Evolutionary conservation across 2,113 vertebrate species (phyloP), one percentile per base, ranked within the genome.

Genomic region (Thunnus maccoyii): DNA sequence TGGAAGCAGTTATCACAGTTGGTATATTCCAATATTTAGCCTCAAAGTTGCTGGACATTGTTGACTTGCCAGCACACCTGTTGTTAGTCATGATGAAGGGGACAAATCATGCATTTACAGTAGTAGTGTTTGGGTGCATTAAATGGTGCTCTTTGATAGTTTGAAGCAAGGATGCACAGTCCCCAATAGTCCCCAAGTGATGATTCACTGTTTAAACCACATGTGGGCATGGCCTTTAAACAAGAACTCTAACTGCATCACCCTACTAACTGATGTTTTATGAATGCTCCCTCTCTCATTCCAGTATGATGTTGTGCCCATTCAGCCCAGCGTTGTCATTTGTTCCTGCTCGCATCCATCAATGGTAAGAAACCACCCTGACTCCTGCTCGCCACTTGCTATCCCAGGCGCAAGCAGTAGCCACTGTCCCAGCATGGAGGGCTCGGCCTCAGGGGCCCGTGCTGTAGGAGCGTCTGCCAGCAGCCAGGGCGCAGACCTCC

Each of bases 241-340:
- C 4, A 56, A 64, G 0, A 61, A 32, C 17, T 36, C 30, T 10
- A 64, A n/a, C 41, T 51, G 18, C 25, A 69, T 78, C 50, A 46
- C 20, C 11, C 9, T 44, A 63, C n/a, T 85, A 46, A 83, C 36
- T 76, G 30, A 66, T 54, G 20, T 47, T 22, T 76, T 80, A 12
- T 86, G 7, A 52, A 18, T 86, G 8, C 51, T 77, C 13, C 20
- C 58, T 85, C 22, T 83, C 74, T 62, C 82, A 25, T 93, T 89
- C 82, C 83, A 99, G 98, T 99, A 98, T 95, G 98, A 99, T 96
- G 96, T 98, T 90, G 96, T 98, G 95, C 97, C 98, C 80, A 97
- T 99, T 92, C 97, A 99, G 93, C 94, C 98, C 92, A 98, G 96
- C 0, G 97, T 97, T 94, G 97, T 97, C 94, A 95, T 99, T 94